Evolutionary conservation across 2,888 invertebrate genomes (phyloP), one percentile per base, ranked within the genome.

Genomic region (Hyles lineata): DNA sequence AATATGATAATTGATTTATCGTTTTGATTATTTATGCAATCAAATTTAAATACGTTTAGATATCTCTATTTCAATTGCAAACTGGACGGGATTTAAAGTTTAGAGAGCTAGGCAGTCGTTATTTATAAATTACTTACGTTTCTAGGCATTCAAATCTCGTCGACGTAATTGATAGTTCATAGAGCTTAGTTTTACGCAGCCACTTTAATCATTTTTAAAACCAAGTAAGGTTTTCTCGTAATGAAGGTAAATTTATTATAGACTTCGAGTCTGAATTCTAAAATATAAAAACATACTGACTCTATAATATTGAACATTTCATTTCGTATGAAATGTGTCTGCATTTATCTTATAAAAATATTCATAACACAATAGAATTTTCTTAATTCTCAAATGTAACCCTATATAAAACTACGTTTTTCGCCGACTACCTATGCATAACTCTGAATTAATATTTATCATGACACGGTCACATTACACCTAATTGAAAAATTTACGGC

Each of bases 1-100:
- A 70, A 52, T 52, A 70, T 32, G 35, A 72, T 67, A 60, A 52
- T 59, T 52, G 29, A 70, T 32, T 17, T 55, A 17, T 73, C 50
- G 32, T 52, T 60, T 25, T 17, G 19, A 73, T 55, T 35, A 60
- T 61, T 62, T 61, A 72, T 32, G 29, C 32, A 50, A 70, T 59
- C 25, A 25, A 6, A 15, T 11, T 50, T 62, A 4, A 58, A 69
- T 23, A 23, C 23, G 4, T 17, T 50, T 15, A 50, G 23, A 43
- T 21, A 9, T 43, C 35, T 43, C 43, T 43, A 43, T n/a, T 35
- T 15, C 21, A 21, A 23, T 67, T 67, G 21, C 11, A 0, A 67
- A 67, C 67, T 17, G 23, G 23, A 55, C n/a, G 55, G n/a, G 55
- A n/a, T 55, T 55, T 19, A 55, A 55, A n/a, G 55, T 55, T 55